Evolutionary conservation across 1,140 invertebrate species (phyloP), one percentile per base, ranked within the genome.

Genomic region (Mactra quadrangularis): DNA sequence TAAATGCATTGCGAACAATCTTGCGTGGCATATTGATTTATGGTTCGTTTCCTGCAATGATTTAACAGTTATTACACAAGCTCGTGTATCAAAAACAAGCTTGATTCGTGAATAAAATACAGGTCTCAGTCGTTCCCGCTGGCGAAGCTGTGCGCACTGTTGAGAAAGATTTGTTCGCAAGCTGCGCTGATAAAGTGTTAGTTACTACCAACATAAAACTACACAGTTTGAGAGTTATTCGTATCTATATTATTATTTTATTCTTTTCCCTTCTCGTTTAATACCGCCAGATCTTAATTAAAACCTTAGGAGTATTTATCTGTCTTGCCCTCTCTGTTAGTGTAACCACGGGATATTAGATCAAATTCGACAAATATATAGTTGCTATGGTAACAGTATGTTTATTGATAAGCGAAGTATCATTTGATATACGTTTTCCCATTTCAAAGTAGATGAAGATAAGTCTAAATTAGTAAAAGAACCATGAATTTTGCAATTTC

Each of bases 281-380:
- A 78, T 78, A 78, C 35, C 76, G 45, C 60, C 31, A 68, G 76
- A 78, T 78, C 76, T 78, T 78, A 78, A 78, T 78, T 78, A 78
- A 68, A 78, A 78, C 50, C 27, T 59, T 29, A 25, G 35, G 47
- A 64, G 68, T 55, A 62, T 38, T 77, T 68, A 78, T 78, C 76
- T 68, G 60, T 45, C 33, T 33, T 78, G 64, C 76, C 76, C 47
- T 78, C 72, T 41, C 29, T 31, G 17, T 50, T 41, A 68, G 35
- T 59, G 64, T 60, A 53, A 64, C 76, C 29, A 47, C 76, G 76
- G 76, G 76, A 29, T 66, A 64, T 68, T 78, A 78, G 76, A 78
- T 78, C 76, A 78, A 78, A 35, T 78, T 78, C 76, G 76, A 78
- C 76, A 78, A 78, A 57, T 68, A 68, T 55, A 66, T 25, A 31